A percentile compares a stretch with the other conserved stretches of the same genome.
Conservation (phyloP, 2,888 invertebrate species). For the Diarsia dahlii region DNA sequence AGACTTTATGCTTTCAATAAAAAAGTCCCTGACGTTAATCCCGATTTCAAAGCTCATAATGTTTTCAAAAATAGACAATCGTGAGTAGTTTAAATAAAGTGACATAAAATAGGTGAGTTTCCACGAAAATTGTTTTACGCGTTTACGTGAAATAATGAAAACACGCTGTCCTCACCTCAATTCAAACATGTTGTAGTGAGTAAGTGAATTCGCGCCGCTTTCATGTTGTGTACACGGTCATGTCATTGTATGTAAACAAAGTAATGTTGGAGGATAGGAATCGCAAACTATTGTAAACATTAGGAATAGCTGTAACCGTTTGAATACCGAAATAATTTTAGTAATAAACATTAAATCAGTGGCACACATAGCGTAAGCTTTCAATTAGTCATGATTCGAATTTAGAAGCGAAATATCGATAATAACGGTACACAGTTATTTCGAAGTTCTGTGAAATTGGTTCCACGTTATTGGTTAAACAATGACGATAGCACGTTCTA, state of each 20-base stretch:
- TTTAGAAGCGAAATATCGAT: slow-evolving; percentile 70
- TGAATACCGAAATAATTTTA: slow-evolving; percentile 73
- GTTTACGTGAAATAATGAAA: slow-evolving; percentile 51
- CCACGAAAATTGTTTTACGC: slow-evolving; percentile 31
- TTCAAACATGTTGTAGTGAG: slow-evolving; percentile 40
- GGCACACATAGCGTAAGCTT: slow-evolving; percentile 64
- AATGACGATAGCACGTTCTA: slow-evolving; percentile 74
- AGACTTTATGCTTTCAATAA: slow-evolving; percentile 30
- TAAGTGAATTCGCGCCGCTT: slow-evolving; percentile 44
- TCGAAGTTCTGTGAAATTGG: slow-evolving; percentile 68
- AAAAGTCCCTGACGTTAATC: slow-evolving; percentile 30
- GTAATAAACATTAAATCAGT: slow-evolving; percentile 71
- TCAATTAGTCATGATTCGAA: slow-evolving; percentile 72
- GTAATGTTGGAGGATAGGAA: slow-evolving; percentile 51
- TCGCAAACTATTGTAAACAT: slow-evolving; percentile 61
- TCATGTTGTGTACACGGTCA: slow-evolving; percentile 51
- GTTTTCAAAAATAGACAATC: slow-evolving; percentile 33
- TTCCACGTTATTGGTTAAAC: slow-evolving; percentile 75
- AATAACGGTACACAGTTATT: slow-evolving; percentile 65
- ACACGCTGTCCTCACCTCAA: slow-evolving; percentile 49
- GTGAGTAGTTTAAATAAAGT: slow-evolving; percentile 24
- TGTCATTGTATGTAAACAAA: slow-evolving; percentile 62
- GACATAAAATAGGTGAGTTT: slow-evolving; percentile 41
- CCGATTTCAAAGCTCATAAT: slow-evolving; percentile 42
- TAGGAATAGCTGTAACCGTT: slow-evolving; percentile 65